Conservation (phyloP, 1,140 invertebrate species). For the Xylocopa sonorina region DNA sequence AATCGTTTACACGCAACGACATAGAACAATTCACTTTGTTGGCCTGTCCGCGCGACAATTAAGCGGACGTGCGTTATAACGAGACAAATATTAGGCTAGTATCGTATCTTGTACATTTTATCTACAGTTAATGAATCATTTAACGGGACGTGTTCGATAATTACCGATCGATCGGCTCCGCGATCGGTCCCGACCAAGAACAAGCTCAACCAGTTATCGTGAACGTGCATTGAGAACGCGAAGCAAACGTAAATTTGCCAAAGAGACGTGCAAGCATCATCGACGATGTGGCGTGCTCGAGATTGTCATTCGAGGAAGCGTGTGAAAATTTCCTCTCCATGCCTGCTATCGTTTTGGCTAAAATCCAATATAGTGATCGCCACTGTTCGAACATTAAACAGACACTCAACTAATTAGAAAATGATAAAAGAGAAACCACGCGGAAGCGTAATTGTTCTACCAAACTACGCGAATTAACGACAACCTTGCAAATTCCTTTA, state of each 20-base stretch:
- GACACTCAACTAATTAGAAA: too few relatives aligned
- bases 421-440: too few relatives aligned
- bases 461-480: too few relatives aligned
- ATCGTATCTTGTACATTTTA: conserved; percentile 21
- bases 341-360: neutral
- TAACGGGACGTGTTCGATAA: neutral
- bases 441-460: too few relatives aligned
- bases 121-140: conserved; percentile 13
- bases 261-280: conserved; percentile 65
- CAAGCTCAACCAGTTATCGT: conserved; percentile 23
- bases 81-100: neutral
- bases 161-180: neutral
- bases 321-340: conserved; percentile 6
- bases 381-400: neutral
- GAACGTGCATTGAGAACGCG: conserved; percentile 48
- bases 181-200: neutral
- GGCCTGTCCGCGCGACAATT: neutral
- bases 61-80: neutral
- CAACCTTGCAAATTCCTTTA: too few relatives aligned
- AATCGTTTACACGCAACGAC: neutral
- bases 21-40: neutral
- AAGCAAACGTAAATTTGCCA: conserved; percentile 71
- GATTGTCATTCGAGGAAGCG: conserved; percentile 40
- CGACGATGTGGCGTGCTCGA: conserved; percentile 37
- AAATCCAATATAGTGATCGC: neutral